A percentile compares a stretch with the other conserved stretches of the same genome.
These are phyloP conservation scores for Noctua janthe DNA, from an alignment of 2,888 invertebrate genomes.

Conservation along the genomic window DNA sequence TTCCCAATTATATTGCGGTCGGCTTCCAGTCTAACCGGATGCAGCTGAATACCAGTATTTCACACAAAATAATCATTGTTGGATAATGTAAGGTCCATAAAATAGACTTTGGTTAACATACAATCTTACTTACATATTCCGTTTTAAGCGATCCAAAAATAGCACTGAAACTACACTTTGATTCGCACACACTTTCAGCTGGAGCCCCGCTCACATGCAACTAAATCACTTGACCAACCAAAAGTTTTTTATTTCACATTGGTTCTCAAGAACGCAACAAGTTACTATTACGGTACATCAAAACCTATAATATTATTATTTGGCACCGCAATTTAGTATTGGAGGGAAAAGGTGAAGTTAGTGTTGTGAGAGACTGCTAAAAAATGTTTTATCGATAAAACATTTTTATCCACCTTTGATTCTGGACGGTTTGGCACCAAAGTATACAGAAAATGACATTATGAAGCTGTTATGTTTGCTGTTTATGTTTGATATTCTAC, in stretches of 20 bases:
- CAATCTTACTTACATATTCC: background rate
- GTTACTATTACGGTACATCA: constrained; percentile 9
- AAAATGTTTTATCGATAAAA: constrained; percentile 14
- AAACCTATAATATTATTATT: constrained; percentile 13
- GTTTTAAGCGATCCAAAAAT: background rate
- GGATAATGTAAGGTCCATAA: background rate
- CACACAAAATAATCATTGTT: background rate
- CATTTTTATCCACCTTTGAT: background rate
- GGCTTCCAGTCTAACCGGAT: too few species aligned
- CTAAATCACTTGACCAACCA: background rate
- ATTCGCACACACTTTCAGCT: background rate
- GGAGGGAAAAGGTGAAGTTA: constrained; percentile 9
- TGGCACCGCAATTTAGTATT: background rate
- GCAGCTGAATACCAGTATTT: too few species aligned
- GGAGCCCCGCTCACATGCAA: background rate
- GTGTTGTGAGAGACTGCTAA: background rate
- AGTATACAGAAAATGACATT: background rate
- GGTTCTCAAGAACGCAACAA: constrained; percentile 13
- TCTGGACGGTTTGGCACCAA: background rate
- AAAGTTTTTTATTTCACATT: background rate
- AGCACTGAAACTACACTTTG: background rate
- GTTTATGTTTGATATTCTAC: background rate
- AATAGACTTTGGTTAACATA: background rate
- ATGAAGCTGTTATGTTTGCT: background rate
- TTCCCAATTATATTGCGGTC: too few species aligned